These are phyloP conservation scores for Podarcis siculus DNA, from an alignment of 2,797 vertebrate genomes.

Conservation along the genomic window DNA sequence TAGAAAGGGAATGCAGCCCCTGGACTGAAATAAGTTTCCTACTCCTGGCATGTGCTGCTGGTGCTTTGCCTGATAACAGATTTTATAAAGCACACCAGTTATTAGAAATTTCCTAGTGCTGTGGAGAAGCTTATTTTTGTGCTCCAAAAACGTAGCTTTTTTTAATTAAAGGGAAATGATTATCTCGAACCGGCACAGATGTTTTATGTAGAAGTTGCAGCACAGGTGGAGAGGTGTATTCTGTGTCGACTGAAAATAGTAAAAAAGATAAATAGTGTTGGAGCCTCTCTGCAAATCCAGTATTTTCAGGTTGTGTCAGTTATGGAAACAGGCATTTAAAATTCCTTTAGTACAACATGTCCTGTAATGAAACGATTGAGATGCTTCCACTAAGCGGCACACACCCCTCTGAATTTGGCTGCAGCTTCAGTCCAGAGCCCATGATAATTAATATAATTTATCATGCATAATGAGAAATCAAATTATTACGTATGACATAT, in stretches of 20 bases:
- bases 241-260: neutral
- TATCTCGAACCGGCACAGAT: neutral
- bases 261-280: neutral
- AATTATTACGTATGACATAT: neutral
- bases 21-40: too few species aligned
- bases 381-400: neutral
- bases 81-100: neutral
- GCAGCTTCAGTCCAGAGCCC: neutral
- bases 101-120: neutral
- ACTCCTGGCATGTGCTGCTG: too few species aligned
- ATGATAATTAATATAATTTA: conserved; percentile 1
- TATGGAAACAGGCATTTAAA: neutral
- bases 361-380: neutral
- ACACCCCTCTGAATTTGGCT: neutral
- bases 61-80: neutral
- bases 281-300: neutral
- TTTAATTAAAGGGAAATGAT: neutral
- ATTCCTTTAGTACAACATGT: neutral
- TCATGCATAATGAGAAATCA: neutral
- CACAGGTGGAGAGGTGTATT: neutral
- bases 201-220: neutral
- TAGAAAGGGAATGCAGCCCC: too few species aligned
- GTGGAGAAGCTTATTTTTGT: neutral
- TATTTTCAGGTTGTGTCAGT: neutral
- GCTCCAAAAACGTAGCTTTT: neutral